phyloP scores from a whole-genome alignment of 2,113 vertebrate genomes.

The Brachyistius frenatus region DNA sequence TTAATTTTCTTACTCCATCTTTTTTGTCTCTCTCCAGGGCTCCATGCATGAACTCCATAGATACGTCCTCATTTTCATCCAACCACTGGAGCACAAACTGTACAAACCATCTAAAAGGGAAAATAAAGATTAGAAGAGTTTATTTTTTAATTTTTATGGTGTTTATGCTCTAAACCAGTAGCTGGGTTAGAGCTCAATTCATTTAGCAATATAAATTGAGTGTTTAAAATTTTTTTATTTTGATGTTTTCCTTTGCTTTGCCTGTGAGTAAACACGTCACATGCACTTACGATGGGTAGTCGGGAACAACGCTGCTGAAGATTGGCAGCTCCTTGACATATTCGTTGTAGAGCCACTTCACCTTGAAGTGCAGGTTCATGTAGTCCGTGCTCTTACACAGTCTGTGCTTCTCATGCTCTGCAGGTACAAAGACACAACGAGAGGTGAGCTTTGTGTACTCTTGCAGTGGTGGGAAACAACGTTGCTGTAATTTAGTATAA shows the following conservation, averaged over 20 bases:
- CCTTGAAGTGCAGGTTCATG: constrained; percentile 99
- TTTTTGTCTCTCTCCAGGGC: constrained; percentile 98
- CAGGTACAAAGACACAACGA: constrained; percentile 21
- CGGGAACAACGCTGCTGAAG: constrained; percentile 89
- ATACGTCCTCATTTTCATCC: constrained; percentile 97
- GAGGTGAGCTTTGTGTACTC: not conserved
- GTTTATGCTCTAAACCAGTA: too few species aligned
- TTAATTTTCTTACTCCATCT: constrained; percentile 89
- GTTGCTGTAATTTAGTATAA: too few species aligned
- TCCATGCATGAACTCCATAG: constrained; percentile 95
- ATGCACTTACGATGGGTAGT: constrained; percentile 93
- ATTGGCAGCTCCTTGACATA: constrained; percentile 92
- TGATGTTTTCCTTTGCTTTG: not conserved
- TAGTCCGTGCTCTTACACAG: constrained; percentile 99
- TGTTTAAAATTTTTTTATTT: too few species aligned
- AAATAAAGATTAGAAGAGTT: not conserved
- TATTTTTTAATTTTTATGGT: too few species aligned
- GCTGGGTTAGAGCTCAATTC: too few species aligned
- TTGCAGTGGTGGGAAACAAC: too few species aligned
- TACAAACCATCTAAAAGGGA: constrained; percentile 91
- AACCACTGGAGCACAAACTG: constrained; percentile 99
- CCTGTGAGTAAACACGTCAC: not conserved
- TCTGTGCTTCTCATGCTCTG: constrained; percentile 95
- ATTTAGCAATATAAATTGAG: too few species aligned
- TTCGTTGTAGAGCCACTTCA: constrained; percentile 98